Percentiles rank a stretch among this genome's conserved stretches.
phyloP scores from a whole-genome alignment of 2,113 vertebrate species.

The Anseranas semipalmata region DNA sequence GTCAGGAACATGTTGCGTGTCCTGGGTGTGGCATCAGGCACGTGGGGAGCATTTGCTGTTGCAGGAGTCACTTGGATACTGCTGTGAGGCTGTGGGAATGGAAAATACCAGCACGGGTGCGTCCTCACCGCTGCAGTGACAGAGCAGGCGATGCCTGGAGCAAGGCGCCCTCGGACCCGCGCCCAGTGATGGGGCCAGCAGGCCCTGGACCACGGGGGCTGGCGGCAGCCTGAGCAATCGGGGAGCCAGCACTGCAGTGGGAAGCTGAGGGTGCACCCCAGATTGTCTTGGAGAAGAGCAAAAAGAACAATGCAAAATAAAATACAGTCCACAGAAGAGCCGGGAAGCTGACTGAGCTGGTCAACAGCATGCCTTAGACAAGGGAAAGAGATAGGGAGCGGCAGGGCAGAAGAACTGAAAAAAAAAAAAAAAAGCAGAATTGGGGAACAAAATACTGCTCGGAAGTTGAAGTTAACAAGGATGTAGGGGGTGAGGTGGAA shows the following conservation, averaged over 20 bases:
- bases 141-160: conserved; percentile 28
- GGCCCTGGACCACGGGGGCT: neutral
- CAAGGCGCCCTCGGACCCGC: neutral
- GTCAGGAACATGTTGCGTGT: neutral
- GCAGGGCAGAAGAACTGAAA: neutral
- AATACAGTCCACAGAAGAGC: neutral
- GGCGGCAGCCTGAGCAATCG: neutral
- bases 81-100: neutral
- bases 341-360: conserved; percentile 17
- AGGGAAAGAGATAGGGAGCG: neutral
- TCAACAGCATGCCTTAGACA: neutral
- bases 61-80: neutral
- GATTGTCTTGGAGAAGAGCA: neutral
- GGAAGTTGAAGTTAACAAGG: neutral
- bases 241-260: neutral
- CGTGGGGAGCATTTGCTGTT: neutral
- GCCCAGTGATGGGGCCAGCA: neutral
- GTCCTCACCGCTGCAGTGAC: neutral
- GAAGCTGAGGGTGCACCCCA: neutral
- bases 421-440: neutral
- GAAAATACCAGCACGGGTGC: neutral
- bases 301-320: neutral
- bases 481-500: neutral
- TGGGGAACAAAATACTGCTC: neutral
- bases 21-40: neutral